phyloP scores from a whole-genome alignment of 2,888 invertebrate genomes.

The Eumerus sabulonum region DNA sequence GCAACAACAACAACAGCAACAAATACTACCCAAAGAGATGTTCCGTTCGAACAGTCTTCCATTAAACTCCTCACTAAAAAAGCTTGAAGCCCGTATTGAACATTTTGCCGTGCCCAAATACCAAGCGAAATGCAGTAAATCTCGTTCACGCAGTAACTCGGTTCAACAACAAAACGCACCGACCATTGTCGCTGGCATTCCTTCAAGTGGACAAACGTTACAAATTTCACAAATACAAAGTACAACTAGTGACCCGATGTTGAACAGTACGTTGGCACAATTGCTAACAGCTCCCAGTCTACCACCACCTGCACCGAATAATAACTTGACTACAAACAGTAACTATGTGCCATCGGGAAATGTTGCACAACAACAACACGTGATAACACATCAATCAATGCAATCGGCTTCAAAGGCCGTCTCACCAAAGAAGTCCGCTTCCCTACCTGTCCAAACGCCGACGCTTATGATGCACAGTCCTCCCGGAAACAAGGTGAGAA shows the following conservation, averaged over 20 bases:
- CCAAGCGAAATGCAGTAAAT: slow-evolving; percentile 73
- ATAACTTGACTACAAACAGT: slow-evolving; percentile 20
- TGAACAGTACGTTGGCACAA: slow-evolving; percentile 90
- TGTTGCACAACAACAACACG: slow-evolving; percentile 69
- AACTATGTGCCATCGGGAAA: slow-evolving; percentile 62
- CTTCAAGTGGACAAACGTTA: slow-evolving; percentile 61
- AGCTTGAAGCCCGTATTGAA: slow-evolving; percentile 73
- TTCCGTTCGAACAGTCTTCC: slow-evolving; percentile 83
- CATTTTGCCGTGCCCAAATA: slow-evolving; percentile 78
- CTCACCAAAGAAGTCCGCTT: slow-evolving; percentile 77
- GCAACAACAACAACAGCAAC: slow-evolving; percentile 69
- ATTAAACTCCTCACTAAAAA: slow-evolving; percentile 81
- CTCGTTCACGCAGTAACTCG: slow-evolving; percentile 77
- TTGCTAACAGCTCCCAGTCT: slow-evolving; percentile 82
- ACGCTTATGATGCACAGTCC: slow-evolving; percentile 74
- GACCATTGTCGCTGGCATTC: slow-evolving; percentile 45
- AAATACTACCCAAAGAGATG: slow-evolving; percentile 79
- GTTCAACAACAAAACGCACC: slow-evolving; percentile 75
- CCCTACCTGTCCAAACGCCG: slow-evolving; percentile 74
- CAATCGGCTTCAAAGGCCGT: slow-evolving; percentile 50
- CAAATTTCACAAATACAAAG: slow-evolving; percentile 80
- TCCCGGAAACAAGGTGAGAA: slow-evolving; percentile 71
- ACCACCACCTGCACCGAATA: slow-evolving; percentile 40
- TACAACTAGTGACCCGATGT: slow-evolving; percentile 87
- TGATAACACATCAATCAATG: slow-evolving; percentile 50